A percentile compares a stretch with the other conserved stretches of the same genome.
Conservation (phyloP, 2,113 vertebrate species). For the Desmodus rotundus region DNA sequence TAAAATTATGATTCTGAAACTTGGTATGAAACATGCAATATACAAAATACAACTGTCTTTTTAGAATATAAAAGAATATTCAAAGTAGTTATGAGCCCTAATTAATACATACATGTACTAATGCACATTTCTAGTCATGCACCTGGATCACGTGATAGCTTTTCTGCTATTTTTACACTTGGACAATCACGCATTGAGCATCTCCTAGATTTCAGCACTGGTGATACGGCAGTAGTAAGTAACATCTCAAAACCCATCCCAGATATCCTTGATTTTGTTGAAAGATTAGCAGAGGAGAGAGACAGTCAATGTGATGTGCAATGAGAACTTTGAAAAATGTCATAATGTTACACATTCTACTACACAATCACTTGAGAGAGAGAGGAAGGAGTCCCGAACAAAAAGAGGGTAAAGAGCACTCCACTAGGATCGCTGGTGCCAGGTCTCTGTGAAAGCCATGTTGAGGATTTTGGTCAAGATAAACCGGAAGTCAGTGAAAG, state of each 20-base stretch:
- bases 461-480: background rate
- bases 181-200: background rate
- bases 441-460: background rate
- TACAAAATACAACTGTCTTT: background rate
- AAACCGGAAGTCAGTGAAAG: background rate
- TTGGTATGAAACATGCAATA: background rate
- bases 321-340: background rate
- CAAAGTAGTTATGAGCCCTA: background rate
- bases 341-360: background rate
- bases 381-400: background rate
- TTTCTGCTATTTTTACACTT: background rate
- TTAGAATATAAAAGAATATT: background rate
- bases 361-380: background rate
- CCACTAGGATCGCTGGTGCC: too few species aligned
- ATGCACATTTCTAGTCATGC: background rate
- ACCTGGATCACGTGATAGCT: background rate
- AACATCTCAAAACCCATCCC: background rate
- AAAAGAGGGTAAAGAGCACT: background rate
- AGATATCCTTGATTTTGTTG: background rate
- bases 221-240: background rate
- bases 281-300: background rate
- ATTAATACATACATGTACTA: background rate
- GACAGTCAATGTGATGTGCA: background rate
- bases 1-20: background rate
- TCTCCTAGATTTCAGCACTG: background rate